Evolutionary conservation across 2,888 invertebrate genomes (phyloP), one percentile per base, ranked within the genome.

Genomic region (Sepioteuthis lessoniana): DNA sequence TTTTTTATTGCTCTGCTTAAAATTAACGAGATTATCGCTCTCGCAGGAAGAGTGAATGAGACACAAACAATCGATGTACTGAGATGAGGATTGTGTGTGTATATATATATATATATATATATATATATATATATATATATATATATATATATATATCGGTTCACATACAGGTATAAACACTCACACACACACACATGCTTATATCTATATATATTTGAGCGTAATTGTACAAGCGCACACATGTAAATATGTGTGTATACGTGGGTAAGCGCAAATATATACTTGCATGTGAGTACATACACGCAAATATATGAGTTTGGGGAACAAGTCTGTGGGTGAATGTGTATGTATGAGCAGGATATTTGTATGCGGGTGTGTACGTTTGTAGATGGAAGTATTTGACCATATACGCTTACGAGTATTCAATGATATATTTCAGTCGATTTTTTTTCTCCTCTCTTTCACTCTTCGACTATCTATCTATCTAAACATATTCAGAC

Each of bases 21-120:
- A 76, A 76, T 76, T 76, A 76, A 76, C 76, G 76, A 76, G 76
- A 76, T 76, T 76, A 76, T 76, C 76, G 76, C n/a, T 76, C 76
- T n/a, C n/a, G 13, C 13, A n/a, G 16, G 76, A 35, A 76, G 16
- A 16, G 76, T 76, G 13, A 3, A 35, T 4, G 5, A n/a, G n/a
- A 76, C 10, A 76, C 16, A 76, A n/a, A 76, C 55, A 25, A 55
- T 55, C 55, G n/a, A 76, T 76, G 19, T 35, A 76, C 13, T n/a
- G 4, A 76, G n/a, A 76, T 1, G 8, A 16, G 16, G 13, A 76
- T 16, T 28, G 0, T 76, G n/a, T 76, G n/a, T 76, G n/a, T 76
- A 76, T 76, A 35, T 76, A 35, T 35, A 76, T 76, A n/a, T 76
- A 35, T 76, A 76, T 13, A 35, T 35, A 35, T 16, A 31, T 31